phyloP scores from a whole-genome alignment of 2,888 invertebrate species.

The Ornithoptera priamus region DNA sequence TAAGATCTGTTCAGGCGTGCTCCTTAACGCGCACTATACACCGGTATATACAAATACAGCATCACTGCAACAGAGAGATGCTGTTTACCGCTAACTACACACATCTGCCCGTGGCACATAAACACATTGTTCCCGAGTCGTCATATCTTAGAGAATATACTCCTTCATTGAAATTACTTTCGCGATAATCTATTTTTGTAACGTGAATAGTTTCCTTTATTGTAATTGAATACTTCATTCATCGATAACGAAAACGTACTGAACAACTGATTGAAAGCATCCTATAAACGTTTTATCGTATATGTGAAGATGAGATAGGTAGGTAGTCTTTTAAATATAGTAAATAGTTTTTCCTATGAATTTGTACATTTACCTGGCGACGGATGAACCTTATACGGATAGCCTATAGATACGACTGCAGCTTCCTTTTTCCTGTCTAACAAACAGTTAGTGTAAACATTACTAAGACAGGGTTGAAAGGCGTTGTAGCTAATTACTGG shows the following conservation, averaged over 20 bases:
- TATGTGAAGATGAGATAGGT: background rate
- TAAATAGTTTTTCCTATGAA: too few relatives aligned
- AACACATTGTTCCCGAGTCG: slow-evolving; percentile 12
- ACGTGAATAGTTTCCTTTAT: background rate
- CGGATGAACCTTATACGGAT: too few relatives aligned
- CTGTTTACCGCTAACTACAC: slow-evolving; percentile 2
- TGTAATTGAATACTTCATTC: slow-evolving; percentile 1
- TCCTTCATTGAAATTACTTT: slow-evolving; percentile 11
- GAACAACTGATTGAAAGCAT: background rate
- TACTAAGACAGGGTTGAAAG: too few relatives aligned
- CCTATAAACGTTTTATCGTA: background rate
- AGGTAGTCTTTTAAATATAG: too few relatives aligned
- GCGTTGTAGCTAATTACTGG: too few relatives aligned
- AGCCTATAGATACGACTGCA: too few relatives aligned
- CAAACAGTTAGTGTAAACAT: too few relatives aligned
- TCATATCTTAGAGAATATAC: slow-evolving; percentile 15
- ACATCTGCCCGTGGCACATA: background rate
- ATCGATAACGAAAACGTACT: background rate
- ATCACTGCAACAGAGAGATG: slow-evolving; percentile 1
- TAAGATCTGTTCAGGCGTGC: background rate
- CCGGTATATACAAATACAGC: background rate
- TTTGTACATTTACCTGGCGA: too few relatives aligned
- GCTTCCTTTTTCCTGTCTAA: too few relatives aligned
- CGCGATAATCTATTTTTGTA: slow-evolving; percentile 16
- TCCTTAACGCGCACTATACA: background rate